Percentiles rank a stretch among this genome's conserved stretches.
phyloP scores from a whole-genome alignment of 2,113 vertebrate genomes.

The Pluvianellus socialis region DNA sequence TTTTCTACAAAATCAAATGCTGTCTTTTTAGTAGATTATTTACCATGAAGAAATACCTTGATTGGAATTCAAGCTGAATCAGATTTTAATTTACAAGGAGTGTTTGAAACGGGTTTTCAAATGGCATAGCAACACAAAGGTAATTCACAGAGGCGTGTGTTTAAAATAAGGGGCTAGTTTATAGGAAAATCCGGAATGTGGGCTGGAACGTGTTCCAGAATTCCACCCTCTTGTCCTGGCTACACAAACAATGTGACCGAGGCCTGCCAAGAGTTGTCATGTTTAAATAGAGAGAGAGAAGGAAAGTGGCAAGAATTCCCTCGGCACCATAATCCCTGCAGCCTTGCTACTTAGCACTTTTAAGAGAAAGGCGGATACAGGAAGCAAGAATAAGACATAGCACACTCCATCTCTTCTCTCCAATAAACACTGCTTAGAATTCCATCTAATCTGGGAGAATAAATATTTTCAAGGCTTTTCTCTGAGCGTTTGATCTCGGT shows the following conservation, averaged over 20 bases:
- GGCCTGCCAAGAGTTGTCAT: slow-evolving; percentile 58
- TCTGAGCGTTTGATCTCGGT: background rate
- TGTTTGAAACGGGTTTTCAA: slow-evolving; percentile 48
- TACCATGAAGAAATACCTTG: slow-evolving; percentile 25
- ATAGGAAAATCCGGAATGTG: slow-evolving; percentile 66
- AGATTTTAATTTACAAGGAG: slow-evolving; percentile 30
- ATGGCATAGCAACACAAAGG: slow-evolving; percentile 56
- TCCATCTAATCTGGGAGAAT: slow-evolving; percentile 22
- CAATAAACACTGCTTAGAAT: slow-evolving; percentile 24
- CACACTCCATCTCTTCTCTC: slow-evolving; percentile 38
- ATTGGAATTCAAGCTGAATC: slow-evolving; percentile 18
- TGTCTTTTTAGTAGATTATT: slow-evolving; percentile 11
- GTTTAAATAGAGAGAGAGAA: slow-evolving; percentile 55
- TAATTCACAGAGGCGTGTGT: slow-evolving; percentile 51
- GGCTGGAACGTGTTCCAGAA: slow-evolving; percentile 62
- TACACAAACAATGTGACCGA: slow-evolving; percentile 64
- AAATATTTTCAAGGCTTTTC: slow-evolving; percentile 34
- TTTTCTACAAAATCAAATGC: background rate
- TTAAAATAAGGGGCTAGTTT: slow-evolving; percentile 65
- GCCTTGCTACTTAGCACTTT: slow-evolving; percentile 42
- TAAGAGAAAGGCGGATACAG: background rate
- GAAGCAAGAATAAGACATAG: slow-evolving; percentile 40
- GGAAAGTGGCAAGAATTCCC: slow-evolving; percentile 65
- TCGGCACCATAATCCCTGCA: slow-evolving; percentile 35
- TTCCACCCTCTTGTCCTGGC: slow-evolving; percentile 67